phyloP scores from a whole-genome alignment of 1,140 invertebrate genomes.

The Papilio glaucus region DNA sequence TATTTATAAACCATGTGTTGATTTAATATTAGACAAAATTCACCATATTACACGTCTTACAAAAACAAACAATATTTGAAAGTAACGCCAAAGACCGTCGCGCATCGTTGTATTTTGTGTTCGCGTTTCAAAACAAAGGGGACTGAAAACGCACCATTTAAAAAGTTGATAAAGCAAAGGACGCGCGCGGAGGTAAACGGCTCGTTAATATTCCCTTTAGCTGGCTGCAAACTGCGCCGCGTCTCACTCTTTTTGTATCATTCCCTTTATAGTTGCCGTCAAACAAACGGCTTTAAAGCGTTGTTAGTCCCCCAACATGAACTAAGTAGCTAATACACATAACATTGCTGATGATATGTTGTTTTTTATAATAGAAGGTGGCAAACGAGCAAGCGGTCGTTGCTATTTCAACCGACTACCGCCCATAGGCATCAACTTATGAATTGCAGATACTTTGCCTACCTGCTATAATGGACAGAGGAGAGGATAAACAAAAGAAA shows the following conservation, averaged over 20 bases:
- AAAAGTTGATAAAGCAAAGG: constrained; percentile 19
- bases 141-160: constrained; percentile 21
- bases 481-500: too few relatives aligned
- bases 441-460: too few relatives aligned
- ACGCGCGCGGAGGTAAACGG: constrained; percentile 16
- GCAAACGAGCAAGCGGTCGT: too few relatives aligned
- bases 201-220: constrained; percentile 26
- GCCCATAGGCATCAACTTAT: too few relatives aligned
- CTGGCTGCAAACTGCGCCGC: background rate
- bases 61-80: background rate
- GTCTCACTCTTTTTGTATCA: constrained; percentile 18
- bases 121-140: background rate
- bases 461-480: too few relatives aligned
- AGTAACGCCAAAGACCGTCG: background rate
- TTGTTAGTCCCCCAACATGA: constrained; percentile 8
- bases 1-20: too few relatives aligned
- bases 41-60: background rate
- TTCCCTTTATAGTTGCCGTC: constrained; percentile 16
- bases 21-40: background rate
- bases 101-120: constrained; percentile 4
- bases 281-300: background rate
- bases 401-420: too few relatives aligned
- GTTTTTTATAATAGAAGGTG: too few relatives aligned
- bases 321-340: constrained; percentile 9
- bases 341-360: background rate